Evolutionary conservation across 2,888 invertebrate genomes (phyloP).

Genomic region (Scaeva pyrastri): DNA sequence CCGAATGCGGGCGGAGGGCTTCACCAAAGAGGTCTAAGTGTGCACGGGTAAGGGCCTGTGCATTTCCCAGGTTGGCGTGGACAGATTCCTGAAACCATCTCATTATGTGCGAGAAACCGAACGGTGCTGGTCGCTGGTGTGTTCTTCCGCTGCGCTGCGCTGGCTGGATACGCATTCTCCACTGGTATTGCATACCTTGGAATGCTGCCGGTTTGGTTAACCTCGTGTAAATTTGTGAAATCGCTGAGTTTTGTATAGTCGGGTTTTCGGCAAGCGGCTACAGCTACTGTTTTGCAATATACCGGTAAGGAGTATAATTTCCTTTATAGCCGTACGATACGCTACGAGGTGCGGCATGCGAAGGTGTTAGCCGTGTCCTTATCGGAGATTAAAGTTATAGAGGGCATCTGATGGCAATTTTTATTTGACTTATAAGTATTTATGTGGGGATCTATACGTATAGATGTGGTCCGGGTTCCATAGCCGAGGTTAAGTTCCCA

Average conservation of each 20-base stretch:
- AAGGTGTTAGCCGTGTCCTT: conserved; percentile 41
- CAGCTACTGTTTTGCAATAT: conserved; percentile 68
- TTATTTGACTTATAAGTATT: conserved; percentile 16
- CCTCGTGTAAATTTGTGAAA: conserved; percentile 76
- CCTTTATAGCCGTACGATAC: neutral
- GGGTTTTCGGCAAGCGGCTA: conserved; percentile 62
- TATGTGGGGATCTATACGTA: conserved; percentile 52
- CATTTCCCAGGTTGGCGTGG: conserved; percentile 69
- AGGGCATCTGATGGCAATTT: conserved; percentile 11
- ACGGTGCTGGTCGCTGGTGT: conserved; percentile 44
- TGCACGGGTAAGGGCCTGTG: conserved; percentile 18
- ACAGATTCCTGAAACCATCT: conserved; percentile 73
- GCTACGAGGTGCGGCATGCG: neutral
- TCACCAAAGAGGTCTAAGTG: conserved; percentile 38
- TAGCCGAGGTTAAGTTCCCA: conserved; percentile 46
- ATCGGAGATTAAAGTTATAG: conserved; percentile 67
- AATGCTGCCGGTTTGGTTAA: conserved; percentile 74
- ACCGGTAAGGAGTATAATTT: conserved; percentile 43
- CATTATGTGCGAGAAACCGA: conserved; percentile 66
- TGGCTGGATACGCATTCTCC: conserved; percentile 67
- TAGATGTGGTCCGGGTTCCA: conserved; percentile 29
- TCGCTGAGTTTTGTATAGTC: conserved; percentile 67
- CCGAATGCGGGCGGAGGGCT: conserved; percentile 55
- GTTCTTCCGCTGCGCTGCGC: conserved; percentile 46
- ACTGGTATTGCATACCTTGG: conserved; percentile 57